Evolutionary conservation across 2,888 invertebrate species (phyloP), one percentile per base, ranked within the genome.

Genomic region (Caenorhabditis sp.): DNA sequence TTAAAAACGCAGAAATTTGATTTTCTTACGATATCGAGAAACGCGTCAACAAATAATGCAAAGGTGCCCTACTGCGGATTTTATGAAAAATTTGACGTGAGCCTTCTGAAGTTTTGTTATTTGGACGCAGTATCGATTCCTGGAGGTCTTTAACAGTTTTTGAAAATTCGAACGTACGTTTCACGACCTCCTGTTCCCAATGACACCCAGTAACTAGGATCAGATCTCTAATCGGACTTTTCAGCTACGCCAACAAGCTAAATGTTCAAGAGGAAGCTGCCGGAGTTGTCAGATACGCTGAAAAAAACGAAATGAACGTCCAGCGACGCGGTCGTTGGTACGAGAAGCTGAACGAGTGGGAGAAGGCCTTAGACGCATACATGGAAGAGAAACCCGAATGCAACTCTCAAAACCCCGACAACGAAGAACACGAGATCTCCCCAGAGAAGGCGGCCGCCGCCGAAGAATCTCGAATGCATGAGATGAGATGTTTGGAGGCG

Each of bases 281-380:
- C 90, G 98, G 98, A 73, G 94, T 94, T 1, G 90, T 99, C 4
- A 96, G 96, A 90, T 95, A 96, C 91, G 97, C 97, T 2, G 89
- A 90, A 61, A 56, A 80, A 49, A 74, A 84, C 24, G 59, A 80
- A 10, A 89, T 91, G 85, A 76, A 83, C 54, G 82, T 85, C 24
- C 66, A 82, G 35, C 92, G 93, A 54, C 92, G 96, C 93, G 97
- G 98, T 61, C 94, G 96, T 8, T 99, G 99, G 99, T 98, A 98
- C 93, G 99, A 99, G 93, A 98, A 99, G 93, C 94, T 99, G 1
- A 98, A 99, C 93, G 97, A 98, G 92, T 99, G 98, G 98, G 97
- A 98, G 90, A 96, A 96, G 92, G 99, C 99, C 0, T 93, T 98
- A 54, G 94, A 95, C 84, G 94, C 97, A 0, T 99, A 99, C 91